Evolutionary conservation across 2,113 vertebrate species (phyloP).

Genomic region (Anseranas semipalmata): DNA sequence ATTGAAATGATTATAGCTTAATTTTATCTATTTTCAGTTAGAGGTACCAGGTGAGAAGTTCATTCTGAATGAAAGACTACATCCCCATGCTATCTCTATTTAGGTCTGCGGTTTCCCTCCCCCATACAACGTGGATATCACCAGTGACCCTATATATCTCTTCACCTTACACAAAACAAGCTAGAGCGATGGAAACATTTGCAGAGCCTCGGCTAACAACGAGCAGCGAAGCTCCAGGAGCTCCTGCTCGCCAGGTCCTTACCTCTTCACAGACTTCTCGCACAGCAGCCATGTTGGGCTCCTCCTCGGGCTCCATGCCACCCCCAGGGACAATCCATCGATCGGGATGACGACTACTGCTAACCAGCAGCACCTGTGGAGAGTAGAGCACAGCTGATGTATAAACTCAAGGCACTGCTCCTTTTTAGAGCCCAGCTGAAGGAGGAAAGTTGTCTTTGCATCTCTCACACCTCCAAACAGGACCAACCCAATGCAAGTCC

Average conservation of each 20-base stretch:
- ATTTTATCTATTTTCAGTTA: not conserved
- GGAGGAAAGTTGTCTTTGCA: not conserved
- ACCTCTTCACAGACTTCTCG: slow-evolving; percentile 99
- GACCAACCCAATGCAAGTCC: fast-evolving
- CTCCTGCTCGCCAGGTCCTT: not conserved
- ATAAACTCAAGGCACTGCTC: fast-evolving
- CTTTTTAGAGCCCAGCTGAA: not conserved
- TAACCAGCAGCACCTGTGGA: slow-evolving; percentile 92
- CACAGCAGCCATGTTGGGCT: slow-evolving; percentile 89
- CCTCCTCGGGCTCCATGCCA: slow-evolving; percentile 97
- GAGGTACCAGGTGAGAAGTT: not conserved
- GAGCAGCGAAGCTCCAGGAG: not conserved
- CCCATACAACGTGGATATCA: not conserved
- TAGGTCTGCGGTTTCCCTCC: not conserved
- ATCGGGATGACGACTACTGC: slow-evolving; percentile 96
- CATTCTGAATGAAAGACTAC: not conserved
- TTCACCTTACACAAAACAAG: not conserved
- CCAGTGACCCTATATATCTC: not conserved
- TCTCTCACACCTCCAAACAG: fast-evolving
- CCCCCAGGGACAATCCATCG: slow-evolving; percentile 98
- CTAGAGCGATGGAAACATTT: fast-evolving
- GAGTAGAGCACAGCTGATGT: not conserved
- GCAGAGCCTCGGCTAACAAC: fast-evolving
- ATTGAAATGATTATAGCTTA: not conserved
- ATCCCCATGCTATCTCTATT: not conserved